These are phyloP conservation scores for Hippolais icterina DNA, from an alignment of 2,113 vertebrate genomes.

Conservation along the genomic window DNA sequence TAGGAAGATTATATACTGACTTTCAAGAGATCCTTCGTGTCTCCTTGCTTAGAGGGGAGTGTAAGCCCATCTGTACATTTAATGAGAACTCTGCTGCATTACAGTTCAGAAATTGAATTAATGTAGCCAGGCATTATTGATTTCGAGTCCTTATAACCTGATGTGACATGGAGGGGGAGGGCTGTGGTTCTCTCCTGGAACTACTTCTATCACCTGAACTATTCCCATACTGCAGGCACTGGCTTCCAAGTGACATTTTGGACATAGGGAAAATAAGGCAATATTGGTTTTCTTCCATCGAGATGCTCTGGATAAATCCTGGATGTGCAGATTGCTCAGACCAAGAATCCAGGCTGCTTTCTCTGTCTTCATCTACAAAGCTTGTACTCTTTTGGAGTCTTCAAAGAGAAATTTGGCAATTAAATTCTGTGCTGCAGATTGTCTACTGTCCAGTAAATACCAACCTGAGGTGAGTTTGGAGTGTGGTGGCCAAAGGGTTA, in stretches of 20 bases:
- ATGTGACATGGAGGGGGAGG: rapidly evolving
- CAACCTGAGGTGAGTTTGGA: background rate
- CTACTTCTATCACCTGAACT: background rate
- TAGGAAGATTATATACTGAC: background rate
- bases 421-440: background rate
- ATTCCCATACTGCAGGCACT: background rate
- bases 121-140: background rate
- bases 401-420: background rate
- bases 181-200: background rate
- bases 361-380: background rate
- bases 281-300: background rate
- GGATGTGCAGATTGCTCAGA: background rate
- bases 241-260: background rate
- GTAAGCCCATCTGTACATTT: background rate
- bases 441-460: background rate
- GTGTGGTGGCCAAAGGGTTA: background rate
- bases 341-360: background rate
- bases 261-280: background rate
- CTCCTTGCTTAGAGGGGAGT: background rate
- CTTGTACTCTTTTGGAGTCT: background rate
- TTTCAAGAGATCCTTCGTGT: background rate
- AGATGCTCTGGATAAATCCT: background rate
- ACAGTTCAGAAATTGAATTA: background rate
- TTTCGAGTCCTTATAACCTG: background rate
- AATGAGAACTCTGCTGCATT: background rate